phyloP scores from a whole-genome alignment of 2,113 vertebrate species.

The Gasterosteus nipponicus region DNA sequence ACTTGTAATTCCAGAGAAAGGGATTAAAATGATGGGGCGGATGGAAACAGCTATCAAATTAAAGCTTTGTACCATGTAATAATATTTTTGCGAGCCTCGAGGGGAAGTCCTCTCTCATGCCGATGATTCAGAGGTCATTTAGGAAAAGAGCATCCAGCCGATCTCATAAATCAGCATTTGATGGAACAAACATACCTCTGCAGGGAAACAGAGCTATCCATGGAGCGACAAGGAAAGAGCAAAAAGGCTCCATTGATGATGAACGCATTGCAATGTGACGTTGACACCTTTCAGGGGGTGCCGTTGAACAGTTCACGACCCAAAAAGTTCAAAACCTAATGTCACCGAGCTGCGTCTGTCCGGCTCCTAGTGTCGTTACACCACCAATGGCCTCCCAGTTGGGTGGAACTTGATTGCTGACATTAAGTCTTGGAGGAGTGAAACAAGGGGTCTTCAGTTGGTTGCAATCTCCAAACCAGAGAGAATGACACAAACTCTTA shows the following conservation, averaged over 20 bases:
- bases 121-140: conserved; percentile 72
- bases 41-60: conserved; percentile 78
- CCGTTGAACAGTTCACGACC: conserved; percentile 10
- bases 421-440: background rate
- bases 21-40: conserved; percentile 62
- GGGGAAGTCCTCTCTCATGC: conserved; percentile 71
- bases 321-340: background rate
- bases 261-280: conserved; percentile 33
- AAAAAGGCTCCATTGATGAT: conserved; percentile 67
- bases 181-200: conserved; percentile 77
- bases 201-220: conserved; percentile 42
- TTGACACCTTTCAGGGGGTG: conserved; percentile 21
- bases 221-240: conserved; percentile 35
- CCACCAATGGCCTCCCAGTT: background rate
- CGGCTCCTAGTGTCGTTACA: background rate
- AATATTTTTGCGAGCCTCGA: conserved; percentile 72
- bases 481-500: background rate
- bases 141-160: conserved; percentile 49
- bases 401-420: background rate
- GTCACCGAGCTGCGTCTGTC: background rate
- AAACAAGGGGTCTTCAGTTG: background rate
- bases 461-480: background rate
- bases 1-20: conserved; percentile 63
- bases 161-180: conserved; percentile 73
- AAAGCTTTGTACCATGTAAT: conserved; percentile 68